Percentiles rank a stretch among this genome's conserved stretches.
Evolutionary conservation across 1,140 invertebrate species (phyloP).

Genomic region (Saxidomus purpurata): DNA sequence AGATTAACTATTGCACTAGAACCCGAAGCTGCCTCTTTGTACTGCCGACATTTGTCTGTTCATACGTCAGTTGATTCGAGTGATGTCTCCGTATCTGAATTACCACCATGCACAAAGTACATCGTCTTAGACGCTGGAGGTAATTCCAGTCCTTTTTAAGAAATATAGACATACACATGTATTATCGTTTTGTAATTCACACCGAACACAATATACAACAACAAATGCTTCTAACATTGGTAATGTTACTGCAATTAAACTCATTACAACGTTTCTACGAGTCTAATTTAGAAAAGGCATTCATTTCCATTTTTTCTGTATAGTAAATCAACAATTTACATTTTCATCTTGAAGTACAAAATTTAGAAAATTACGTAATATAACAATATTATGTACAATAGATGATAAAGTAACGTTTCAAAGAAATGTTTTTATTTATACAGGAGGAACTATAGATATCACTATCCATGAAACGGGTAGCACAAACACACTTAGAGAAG

Average conservation of each 20-base stretch:
- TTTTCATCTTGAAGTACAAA: background rate
- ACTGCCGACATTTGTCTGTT: background rate
- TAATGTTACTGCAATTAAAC: background rate
- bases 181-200: background rate
- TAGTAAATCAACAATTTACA: background rate
- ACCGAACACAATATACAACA: background rate
- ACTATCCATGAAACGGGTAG: conserved; percentile 48
- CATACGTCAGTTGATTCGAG: background rate
- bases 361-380: background rate
- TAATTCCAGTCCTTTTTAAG: background rate
- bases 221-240: background rate
- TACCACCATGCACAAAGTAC: background rate
- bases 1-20: conserved; percentile 1
- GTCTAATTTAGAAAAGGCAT: background rate
- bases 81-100: background rate
- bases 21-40: too few species aligned
- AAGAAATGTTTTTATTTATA: background rate
- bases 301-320: background rate
- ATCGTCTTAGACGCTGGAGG: conserved; percentile 23
- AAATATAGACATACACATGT: background rate
- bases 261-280: background rate
- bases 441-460: conserved; percentile 67
- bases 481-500: conserved; percentile 36
- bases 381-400: background rate
- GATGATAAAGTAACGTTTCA: background rate